Percentiles rank a stretch among this genome's conserved stretches.
phyloP scores from a whole-genome alignment of 64 coral and sea anemone species.

The Stichodactyla mertensii region DNA sequence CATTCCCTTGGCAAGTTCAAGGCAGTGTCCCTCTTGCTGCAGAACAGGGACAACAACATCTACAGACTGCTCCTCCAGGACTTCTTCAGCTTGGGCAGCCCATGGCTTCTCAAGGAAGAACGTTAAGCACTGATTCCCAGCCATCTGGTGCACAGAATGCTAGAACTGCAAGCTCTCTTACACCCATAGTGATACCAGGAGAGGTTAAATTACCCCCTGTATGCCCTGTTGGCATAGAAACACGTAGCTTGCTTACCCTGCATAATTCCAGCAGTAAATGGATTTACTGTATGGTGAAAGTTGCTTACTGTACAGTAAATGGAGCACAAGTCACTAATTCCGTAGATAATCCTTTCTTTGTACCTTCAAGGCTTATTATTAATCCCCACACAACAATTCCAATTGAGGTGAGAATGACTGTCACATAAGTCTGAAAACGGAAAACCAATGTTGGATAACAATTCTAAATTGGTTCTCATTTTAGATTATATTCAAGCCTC shows the following conservation, averaged over 20 bases:
- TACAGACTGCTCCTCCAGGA: background rate
- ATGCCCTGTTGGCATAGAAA: constrained; percentile 41
- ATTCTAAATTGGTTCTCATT: background rate
- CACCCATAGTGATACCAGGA: constrained; percentile 47
- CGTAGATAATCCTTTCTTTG: constrained; percentile 20
- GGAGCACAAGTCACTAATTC: constrained; percentile 46
- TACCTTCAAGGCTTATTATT: constrained; percentile 25
- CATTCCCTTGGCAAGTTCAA: background rate
- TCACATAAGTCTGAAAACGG: background rate
- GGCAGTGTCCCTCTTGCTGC: background rate
- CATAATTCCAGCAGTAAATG: constrained; percentile 63
- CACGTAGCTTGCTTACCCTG: constrained; percentile 33
- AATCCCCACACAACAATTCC: constrained; percentile 20
- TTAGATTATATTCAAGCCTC: constrained; percentile 41
- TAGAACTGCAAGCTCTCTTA: background rate
- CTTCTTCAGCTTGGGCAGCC: constrained; percentile 20
- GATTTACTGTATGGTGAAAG: constrained; percentile 54
- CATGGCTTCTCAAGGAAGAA: background rate
- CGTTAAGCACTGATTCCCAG: background rate
- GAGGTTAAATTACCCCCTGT: constrained; percentile 55
- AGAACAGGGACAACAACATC: background rate
- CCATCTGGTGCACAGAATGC: background rate
- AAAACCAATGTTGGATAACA: background rate
- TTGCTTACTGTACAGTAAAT: constrained; percentile 38
- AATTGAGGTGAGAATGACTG: constrained; percentile 9